These are phyloP conservation scores for Pachyseris speciosa DNA, from an alignment of 64 coral and sea anemone species.

Conservation along the genomic window DNA sequence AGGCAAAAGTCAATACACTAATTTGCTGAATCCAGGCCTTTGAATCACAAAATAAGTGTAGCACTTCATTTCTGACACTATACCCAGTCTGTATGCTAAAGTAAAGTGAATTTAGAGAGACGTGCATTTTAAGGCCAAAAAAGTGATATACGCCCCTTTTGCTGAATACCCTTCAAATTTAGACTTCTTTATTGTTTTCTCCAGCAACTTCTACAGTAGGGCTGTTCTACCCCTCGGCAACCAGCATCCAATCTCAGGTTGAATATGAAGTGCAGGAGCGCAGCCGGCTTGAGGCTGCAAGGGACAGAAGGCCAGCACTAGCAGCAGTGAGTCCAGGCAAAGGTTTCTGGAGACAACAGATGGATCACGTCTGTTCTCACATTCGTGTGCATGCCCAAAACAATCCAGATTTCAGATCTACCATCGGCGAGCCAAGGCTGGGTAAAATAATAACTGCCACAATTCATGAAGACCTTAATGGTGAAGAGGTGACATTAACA, in stretches of 20 bases:
- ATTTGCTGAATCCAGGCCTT: too few relatives aligned
- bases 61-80: too few relatives aligned
- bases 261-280: constrained; percentile 77
- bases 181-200: background rate
- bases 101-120: too few relatives aligned
- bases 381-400: constrained; percentile 93
- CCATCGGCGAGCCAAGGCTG: constrained; percentile 91
- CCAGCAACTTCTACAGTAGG: constrained; percentile 94
- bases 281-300: constrained; percentile 75
- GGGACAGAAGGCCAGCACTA: constrained; percentile 81
- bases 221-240: constrained; percentile 91
- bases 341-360: constrained; percentile 97
- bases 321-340: constrained; percentile 93
- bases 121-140: too few relatives aligned
- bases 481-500: constrained; percentile 90
- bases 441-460: constrained; percentile 88
- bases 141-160: too few relatives aligned
- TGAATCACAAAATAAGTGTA: too few relatives aligned
- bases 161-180: background rate
- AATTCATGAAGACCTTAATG: constrained; percentile 90
- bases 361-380: constrained; percentile 98
- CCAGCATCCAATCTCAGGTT: constrained; percentile 76
- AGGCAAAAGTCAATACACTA: too few relatives aligned
- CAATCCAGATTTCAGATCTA: constrained; percentile 90
- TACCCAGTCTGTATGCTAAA: too few relatives aligned